Conservation (phyloP, 2,888 invertebrate species). For the Pimpla rufipes region DNA sequence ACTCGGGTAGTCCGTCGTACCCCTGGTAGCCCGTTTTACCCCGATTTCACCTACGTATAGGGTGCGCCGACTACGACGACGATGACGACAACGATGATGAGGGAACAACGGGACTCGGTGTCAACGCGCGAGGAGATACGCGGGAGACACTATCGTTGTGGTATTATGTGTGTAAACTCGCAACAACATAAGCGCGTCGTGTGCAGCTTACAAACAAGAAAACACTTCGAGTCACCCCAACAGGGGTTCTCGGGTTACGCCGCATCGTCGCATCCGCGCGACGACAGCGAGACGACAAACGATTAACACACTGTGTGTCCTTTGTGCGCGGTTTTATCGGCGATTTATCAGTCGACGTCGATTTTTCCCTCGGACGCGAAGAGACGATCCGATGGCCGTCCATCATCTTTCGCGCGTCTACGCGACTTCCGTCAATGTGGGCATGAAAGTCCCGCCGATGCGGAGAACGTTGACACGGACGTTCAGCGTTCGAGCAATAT, state of each 20-base stretch:
- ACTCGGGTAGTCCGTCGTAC: no score
- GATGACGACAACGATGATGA: slow-evolving; percentile 31
- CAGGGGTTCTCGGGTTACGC: slow-evolving; percentile 16
- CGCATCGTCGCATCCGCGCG: slow-evolving; percentile 32
- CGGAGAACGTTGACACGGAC: slow-evolving; percentile 49
- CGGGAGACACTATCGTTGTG: slow-evolving; percentile 44
- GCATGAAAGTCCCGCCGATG: slow-evolving; percentile 16
- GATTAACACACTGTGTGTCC: slow-evolving; percentile 62
- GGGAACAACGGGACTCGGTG: slow-evolving; percentile 57
- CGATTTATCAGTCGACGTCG: slow-evolving; percentile 66
- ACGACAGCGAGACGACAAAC: slow-evolving; percentile 35
- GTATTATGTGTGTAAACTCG: slow-evolving; percentile 9
- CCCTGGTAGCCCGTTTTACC: no score
- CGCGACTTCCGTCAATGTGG: slow-evolving; percentile 62
- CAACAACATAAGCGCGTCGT: slow-evolving; percentile 18
- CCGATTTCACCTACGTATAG: no score
- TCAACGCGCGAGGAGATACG: slow-evolving; percentile 50
- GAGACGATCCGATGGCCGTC: slow-evolving; percentile 23
- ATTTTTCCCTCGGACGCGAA: slow-evolving; percentile 52
- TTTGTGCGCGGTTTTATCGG: slow-evolving; percentile 64
- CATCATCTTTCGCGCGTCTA: slow-evolving; percentile 48
- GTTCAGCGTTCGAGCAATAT: slow-evolving; percentile 16
- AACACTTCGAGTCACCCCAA: slow-evolving; percentile 36
- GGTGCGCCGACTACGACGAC: no score
- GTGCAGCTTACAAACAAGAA: slow-evolving; percentile 30